phyloP scores from a whole-genome alignment of 2,888 invertebrate species.

The Cheiracanthium punctorium region DNA sequence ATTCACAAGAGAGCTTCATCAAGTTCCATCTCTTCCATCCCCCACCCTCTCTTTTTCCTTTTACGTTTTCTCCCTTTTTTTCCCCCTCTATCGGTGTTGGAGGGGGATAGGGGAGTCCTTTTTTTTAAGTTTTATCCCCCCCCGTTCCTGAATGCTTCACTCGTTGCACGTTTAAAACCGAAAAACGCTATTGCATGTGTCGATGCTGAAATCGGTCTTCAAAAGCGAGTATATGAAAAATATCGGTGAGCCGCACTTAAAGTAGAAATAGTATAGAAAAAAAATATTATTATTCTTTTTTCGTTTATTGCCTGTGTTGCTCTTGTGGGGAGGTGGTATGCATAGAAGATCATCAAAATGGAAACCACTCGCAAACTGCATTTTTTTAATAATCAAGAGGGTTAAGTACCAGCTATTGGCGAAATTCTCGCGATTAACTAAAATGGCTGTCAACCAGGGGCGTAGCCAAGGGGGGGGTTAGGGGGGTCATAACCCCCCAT shows the following conservation, averaged over 20 bases:
- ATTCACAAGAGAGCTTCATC: conserved; percentile 64
- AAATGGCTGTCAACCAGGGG: too few species aligned
- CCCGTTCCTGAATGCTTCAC: background rate
- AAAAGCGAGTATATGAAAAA: background rate
- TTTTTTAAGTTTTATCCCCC: background rate
- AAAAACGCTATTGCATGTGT: background rate
- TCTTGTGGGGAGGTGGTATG: too few species aligned
- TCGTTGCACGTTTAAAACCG: background rate
- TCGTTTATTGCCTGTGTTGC: too few species aligned
- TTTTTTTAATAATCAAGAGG: too few species aligned
- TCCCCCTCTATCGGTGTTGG: too few species aligned
- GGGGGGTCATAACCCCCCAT: too few species aligned
- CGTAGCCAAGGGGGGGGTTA: too few species aligned
- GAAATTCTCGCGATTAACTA: too few species aligned
- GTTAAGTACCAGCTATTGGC: too few species aligned
- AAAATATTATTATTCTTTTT: background rate
- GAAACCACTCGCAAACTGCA: too few species aligned
- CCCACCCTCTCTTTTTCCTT: background rate
- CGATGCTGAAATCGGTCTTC: background rate
- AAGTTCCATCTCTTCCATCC: conserved; percentile 31
- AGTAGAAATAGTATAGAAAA: background rate
- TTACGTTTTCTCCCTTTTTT: background rate
- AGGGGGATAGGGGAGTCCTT: too few species aligned
- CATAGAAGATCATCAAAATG: too few species aligned
- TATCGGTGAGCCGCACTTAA: background rate